Evolutionary conservation across 1,140 invertebrate genomes (phyloP).

Genomic region (Nymphalis io): DNA sequence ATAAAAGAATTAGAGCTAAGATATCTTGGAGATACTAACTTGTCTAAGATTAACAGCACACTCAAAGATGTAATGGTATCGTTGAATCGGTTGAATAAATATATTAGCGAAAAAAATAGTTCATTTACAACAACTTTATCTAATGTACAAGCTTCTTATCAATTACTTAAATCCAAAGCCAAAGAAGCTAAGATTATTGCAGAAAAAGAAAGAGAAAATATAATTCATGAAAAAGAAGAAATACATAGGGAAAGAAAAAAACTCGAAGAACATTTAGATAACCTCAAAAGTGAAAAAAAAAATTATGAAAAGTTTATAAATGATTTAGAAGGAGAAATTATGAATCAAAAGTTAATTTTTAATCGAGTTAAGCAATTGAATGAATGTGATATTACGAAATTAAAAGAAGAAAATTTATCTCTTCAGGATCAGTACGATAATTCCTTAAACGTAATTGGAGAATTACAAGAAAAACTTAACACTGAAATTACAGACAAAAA

Average conservation of each 20-base stretch:
- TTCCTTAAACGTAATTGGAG: conserved; percentile 45
- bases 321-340: conserved; percentile 61
- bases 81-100: conserved; percentile 55
- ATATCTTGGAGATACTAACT: conserved; percentile 54
- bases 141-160: conserved; percentile 66
- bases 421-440: conserved; percentile 56
- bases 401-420: conserved; percentile 56
- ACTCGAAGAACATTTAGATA: conserved; percentile 53
- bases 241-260: conserved; percentile 50
- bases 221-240: conserved; percentile 65
- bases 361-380: conserved; percentile 60
- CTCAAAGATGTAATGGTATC: conserved; percentile 55
- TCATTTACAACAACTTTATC: conserved; percentile 61
- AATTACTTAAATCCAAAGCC: conserved; percentile 65
- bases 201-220: conserved; percentile 69
- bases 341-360: conserved; percentile 66
- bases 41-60: conserved; percentile 47
- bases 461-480: conserved; percentile 50
- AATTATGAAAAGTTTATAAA: conserved; percentile 55
- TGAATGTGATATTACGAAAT: conserved; percentile 52
- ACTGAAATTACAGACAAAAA: conserved; percentile 19
- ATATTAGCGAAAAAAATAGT: conserved; percentile 46
- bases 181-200: conserved; percentile 67
- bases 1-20: conserved; percentile 65
- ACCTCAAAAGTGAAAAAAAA: conserved; percentile 54